Evolutionary conservation across 2,113 vertebrate species (phyloP).

Genomic region (Petrocephalus zakoni): DNA sequence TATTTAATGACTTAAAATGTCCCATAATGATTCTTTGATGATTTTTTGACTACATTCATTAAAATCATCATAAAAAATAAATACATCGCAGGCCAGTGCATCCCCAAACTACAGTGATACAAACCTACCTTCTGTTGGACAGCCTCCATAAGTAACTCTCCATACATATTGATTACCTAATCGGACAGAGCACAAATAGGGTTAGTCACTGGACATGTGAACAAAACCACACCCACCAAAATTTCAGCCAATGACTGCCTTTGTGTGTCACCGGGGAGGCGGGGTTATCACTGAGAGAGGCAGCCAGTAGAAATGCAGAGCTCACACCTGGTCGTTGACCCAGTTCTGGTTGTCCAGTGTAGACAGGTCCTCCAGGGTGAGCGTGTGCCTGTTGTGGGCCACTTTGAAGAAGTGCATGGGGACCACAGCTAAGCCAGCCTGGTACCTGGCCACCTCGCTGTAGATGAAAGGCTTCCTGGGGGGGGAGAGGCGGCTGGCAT

Average conservation of each 20-base stretch:
- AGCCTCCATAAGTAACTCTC: constrained; percentile 92
- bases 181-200: neutral
- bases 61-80: neutral
- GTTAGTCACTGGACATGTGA: neutral
- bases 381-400: constrained; percentile 89
- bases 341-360: constrained; percentile 95
- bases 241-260: neutral
- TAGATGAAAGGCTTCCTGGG: constrained; percentile 82
- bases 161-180: constrained; percentile 98
- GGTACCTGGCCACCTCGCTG: constrained; percentile 79
- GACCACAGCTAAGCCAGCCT: constrained; percentile 74
- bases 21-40: neutral
- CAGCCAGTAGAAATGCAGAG: neutral
- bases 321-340: constrained; percentile 89
- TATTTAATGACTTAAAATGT: neutral
- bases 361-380: constrained; percentile 87
- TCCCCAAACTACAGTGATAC: neutral
- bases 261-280: neutral
- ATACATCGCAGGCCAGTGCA: neutral
- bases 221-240: neutral
- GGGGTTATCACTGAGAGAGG: neutral
- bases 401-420: constrained; percentile 78
- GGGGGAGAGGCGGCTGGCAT: constrained; percentile 10
- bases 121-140: constrained; percentile 81
- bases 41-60: neutral